A percentile compares a stretch with the other conserved stretches of the same genome.
These are phyloP conservation scores for Sakesphorus luctuosus DNA, from an alignment of 2,113 vertebrate genomes.

Conservation along the genomic window DNA sequence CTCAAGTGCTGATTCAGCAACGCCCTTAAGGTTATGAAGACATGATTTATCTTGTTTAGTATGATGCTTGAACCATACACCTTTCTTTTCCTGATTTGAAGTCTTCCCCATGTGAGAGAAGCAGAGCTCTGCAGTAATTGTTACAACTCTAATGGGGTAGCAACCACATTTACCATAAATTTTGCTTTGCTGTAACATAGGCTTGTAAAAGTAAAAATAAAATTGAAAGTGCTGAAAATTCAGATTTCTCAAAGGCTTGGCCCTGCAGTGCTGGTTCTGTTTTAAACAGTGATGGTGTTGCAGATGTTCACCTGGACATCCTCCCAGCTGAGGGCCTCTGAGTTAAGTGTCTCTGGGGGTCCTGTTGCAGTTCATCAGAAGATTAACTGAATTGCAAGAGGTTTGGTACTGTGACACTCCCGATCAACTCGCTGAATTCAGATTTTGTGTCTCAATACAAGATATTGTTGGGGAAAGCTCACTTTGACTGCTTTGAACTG, in stretches of 20 bases:
- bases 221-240: neutral
- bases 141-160: neutral
- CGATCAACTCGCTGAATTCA: neutral
- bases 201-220: neutral
- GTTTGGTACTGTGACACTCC: accelerated
- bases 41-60: neutral
- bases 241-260: neutral
- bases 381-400: neutral
- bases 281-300: neutral
- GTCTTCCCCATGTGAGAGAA: neutral
- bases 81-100: neutral
- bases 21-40: neutral
- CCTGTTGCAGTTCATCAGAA: neutral
- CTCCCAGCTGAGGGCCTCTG: neutral
- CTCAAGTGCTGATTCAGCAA: neutral
- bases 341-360: neutral
- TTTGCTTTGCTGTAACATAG: neutral
- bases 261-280: neutral
- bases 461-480: neutral
- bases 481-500: neutral
- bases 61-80: neutral
- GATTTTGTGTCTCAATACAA: neutral
- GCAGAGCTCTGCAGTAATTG: neutral
- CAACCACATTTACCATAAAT: neutral
- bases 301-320: neutral